A percentile compares a stretch with the other conserved stretches of the same genome.
phyloP scores from a whole-genome alignment of 2,888 invertebrate species.

The Meganola albula region DNA sequence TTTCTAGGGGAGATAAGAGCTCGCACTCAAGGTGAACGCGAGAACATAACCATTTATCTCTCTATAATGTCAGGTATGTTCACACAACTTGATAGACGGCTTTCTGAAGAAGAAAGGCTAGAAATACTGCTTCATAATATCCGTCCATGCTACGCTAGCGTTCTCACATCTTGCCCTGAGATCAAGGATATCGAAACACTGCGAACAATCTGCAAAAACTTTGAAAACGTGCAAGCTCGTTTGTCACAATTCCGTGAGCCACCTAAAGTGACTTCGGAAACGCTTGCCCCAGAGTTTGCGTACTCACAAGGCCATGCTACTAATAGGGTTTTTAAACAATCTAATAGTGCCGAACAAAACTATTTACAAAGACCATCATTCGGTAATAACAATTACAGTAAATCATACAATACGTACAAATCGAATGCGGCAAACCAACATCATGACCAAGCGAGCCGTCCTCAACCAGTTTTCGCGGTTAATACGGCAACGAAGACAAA shows the following conservation, averaged over 20 bases:
- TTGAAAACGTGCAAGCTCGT: neutral
- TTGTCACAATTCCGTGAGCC: neutral
- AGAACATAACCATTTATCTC: conserved; percentile 10
- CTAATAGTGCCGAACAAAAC: neutral
- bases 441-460: too few relatives aligned
- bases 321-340: too few relatives aligned
- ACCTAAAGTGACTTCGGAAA: neutral
- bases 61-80: conserved; percentile 20
- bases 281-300: neutral
- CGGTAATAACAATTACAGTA: neutral
- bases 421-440: too few relatives aligned
- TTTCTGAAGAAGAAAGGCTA: conserved; percentile 13
- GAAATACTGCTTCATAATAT: conserved; percentile 20
- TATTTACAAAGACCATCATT: neutral
- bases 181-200: neutral
- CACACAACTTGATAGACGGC: conserved; percentile 8
- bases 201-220: neutral
- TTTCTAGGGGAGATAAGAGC: neutral
- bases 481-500: neutral
- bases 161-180: conserved; percentile 2
- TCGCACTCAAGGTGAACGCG: neutral
- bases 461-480: neutral
- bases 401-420: neutral
- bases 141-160: conserved; percentile 14
- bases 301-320: neutral